Percentiles rank a stretch among this genome's conserved stretches.
phyloP scores from a whole-genome alignment of 2,888 invertebrate species.

The Eupsilia transversa region DNA sequence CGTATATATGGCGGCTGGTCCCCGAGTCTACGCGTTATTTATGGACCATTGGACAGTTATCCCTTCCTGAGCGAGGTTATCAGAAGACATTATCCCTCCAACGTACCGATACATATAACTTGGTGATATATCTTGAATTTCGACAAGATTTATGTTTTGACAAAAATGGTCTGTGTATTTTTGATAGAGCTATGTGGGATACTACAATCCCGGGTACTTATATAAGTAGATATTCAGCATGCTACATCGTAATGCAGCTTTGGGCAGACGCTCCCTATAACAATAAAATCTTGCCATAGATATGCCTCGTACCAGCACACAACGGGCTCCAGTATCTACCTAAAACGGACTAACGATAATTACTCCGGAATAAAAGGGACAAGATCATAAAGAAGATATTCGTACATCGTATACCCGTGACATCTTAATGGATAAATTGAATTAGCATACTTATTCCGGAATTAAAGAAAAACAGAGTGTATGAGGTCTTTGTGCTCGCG shows the following conservation, averaged over 20 bases:
- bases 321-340: background rate
- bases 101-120: constrained; percentile 44
- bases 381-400: background rate
- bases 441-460: constrained; percentile 44
- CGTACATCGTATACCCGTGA: background rate
- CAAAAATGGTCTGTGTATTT: constrained; percentile 33
- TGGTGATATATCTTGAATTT: constrained; percentile 49
- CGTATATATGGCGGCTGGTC: constrained; percentile 45
- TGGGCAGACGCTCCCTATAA: background rate
- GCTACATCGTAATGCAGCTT: background rate
- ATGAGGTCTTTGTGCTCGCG: constrained; percentile 18
- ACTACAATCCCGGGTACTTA: background rate
- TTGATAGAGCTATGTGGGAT: background rate
- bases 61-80: constrained; percentile 66
- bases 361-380: background rate
- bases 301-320: background rate
- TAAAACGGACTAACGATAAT: background rate
- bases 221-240: background rate
- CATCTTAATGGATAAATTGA: constrained; percentile 35
- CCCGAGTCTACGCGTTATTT: constrained; percentile 61
- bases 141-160: constrained; percentile 44
- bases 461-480: constrained; percentile 49
- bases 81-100: constrained; percentile 62
- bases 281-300: background rate
- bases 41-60: constrained; percentile 62